Evolutionary conservation across 2,888 invertebrate genomes (phyloP).

Genomic region (Amblyjoppa proteus): DNA sequence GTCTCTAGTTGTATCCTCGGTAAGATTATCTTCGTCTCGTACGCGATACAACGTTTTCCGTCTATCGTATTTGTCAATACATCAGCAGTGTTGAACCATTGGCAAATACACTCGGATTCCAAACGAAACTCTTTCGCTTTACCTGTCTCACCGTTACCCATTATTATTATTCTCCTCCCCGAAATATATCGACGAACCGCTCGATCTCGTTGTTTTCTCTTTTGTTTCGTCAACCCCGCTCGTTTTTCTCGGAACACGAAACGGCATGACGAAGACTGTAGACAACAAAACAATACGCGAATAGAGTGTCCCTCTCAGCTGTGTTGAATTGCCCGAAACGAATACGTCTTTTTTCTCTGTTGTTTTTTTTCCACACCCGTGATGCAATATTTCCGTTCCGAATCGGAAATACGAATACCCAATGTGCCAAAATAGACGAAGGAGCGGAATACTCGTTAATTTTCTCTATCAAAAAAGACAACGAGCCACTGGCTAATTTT

Average conservation of each 20-base stretch:
- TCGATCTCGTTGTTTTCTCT: background rate
- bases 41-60: conserved; percentile 9
- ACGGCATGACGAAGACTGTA: background rate
- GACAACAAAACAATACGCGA: conserved; percentile 1
- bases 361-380: background rate
- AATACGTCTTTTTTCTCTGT: background rate
- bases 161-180: background rate
- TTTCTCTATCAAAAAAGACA: background rate
- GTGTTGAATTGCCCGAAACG: background rate
- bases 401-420: background rate
- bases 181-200: background rate
- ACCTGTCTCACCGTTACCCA: background rate
- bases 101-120: background rate
- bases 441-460: background rate
- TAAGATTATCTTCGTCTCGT: conserved; percentile 8
- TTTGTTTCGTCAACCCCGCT: background rate
- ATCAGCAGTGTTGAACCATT: background rate
- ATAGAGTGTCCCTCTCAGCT: background rate
- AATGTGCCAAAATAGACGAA: conserved; percentile 12
- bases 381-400: background rate
- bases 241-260: background rate
- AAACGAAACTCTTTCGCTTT: background rate
- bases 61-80: background rate
- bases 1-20: conserved; percentile 1
- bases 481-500: background rate